These are phyloP conservation scores for Paracyprichromis sp. DNA, from an alignment of 2,113 vertebrate genomes.

Conservation along the genomic window DNA sequence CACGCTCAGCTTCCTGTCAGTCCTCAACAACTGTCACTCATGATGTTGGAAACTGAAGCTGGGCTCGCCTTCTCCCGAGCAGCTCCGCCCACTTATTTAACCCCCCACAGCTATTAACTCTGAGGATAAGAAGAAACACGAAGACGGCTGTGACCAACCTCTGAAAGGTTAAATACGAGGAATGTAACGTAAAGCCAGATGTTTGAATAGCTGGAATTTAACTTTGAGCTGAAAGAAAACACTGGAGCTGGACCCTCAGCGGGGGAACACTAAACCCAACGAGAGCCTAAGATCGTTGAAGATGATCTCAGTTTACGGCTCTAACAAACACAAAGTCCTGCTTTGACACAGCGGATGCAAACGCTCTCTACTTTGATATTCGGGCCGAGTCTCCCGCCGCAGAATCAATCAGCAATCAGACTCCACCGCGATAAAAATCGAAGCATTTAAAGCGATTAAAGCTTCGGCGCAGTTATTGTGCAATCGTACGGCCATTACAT, in stretches of 20 bases:
- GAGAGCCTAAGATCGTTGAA: neutral
- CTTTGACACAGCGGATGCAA: neutral
- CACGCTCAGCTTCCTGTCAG: neutral
- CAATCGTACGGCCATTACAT: neutral
- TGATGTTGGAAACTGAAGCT: neutral
- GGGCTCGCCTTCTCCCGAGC: neutral
- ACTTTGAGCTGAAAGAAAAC: neutral
- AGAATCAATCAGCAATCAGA: neutral
- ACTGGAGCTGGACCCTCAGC: neutral
- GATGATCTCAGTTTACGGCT: neutral
- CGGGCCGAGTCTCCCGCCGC: accelerated
- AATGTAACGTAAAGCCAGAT: neutral
- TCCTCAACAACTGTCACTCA: neutral
- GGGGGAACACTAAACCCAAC: neutral
- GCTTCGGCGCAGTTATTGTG: neutral
- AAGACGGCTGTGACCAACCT: neutral
- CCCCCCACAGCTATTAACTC: neutral
- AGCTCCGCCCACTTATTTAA: neutral
- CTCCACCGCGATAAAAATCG: accelerated
- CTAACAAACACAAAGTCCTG: neutral
- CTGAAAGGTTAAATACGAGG: neutral
- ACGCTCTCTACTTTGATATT: neutral
- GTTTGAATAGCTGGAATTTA: neutral
- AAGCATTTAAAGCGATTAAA: neutral
- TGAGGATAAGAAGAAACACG: neutral